These are phyloP conservation scores for Bradynema listronoti DNA, from an alignment of 1,140 invertebrate genomes.

Conservation along the genomic window DNA sequence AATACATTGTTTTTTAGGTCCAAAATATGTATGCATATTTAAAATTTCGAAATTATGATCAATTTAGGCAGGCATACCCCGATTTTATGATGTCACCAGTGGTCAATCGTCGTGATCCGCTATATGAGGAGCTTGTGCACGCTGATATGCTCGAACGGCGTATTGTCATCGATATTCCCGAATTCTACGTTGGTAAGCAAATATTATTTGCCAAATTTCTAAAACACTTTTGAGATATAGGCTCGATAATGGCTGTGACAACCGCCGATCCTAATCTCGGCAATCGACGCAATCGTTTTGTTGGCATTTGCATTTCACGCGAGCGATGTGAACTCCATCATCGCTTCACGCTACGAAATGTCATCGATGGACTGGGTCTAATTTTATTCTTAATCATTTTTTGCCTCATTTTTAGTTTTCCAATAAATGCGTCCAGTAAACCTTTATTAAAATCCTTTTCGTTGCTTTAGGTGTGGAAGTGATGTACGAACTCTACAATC, in stretches of 20 bases:
- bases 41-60: too few species aligned
- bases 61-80: too few species aligned
- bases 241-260: conserved; percentile 83
- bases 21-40: too few species aligned
- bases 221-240: conserved; percentile 62
- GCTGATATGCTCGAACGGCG: conserved; percentile 83
- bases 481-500: conserved; percentile 85
- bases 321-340: conserved; percentile 72
- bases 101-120: conserved; percentile 69
- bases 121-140: conserved; percentile 81
- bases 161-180: conserved; percentile 76
- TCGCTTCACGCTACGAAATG: conserved; percentile 80
- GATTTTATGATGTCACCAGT: conserved; percentile 88
- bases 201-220: not conserved
- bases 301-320: conserved; percentile 89
- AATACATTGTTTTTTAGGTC: too few species aligned
- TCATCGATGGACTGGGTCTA: conserved; percentile 75
- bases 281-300: conserved; percentile 77
- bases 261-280: conserved; percentile 77
- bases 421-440: too few species aligned
- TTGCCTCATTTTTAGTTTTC: too few species aligned
- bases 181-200: conserved; percentile 86
- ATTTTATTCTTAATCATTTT: not conserved
- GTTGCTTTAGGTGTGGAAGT: conserved; percentile 71
- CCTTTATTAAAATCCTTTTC: not conserved